A percentile compares a stretch with the other conserved stretches of the same genome.
Conservation (phyloP, 1,140 invertebrate genomes). For the Hesperophylax magnus region DNA sequence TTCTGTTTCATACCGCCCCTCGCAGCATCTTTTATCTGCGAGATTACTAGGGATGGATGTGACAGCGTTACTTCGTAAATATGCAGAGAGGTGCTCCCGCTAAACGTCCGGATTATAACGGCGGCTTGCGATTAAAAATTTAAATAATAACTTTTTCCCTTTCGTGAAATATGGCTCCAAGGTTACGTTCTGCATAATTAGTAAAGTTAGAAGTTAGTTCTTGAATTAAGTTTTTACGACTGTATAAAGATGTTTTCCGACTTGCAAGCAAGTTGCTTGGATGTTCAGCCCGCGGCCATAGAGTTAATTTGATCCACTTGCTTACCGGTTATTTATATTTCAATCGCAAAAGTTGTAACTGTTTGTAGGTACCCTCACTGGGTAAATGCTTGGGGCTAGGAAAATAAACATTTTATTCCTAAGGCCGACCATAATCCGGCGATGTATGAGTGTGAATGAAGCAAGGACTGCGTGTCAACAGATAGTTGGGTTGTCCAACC, state of each 20-base stretch:
- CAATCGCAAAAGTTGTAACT: too few species aligned
- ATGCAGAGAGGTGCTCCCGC: constrained; percentile 41
- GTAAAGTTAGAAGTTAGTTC: constrained; percentile 11
- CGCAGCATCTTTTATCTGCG: constrained; percentile 28
- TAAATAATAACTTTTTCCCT: constrained; percentile 42
- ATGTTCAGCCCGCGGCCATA: neutral
- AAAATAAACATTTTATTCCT: too few species aligned
- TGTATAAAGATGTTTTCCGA: constrained; percentile 5
- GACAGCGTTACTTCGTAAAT: constrained; percentile 54
- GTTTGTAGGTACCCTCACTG: too few species aligned
- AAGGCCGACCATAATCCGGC: too few species aligned
- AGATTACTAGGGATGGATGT: constrained; percentile 52
- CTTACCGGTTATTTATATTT: neutral
- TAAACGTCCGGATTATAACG: constrained; percentile 48
- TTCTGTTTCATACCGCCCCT: neutral
- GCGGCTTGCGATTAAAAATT: constrained; percentile 48
- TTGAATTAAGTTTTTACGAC: constrained; percentile 18
- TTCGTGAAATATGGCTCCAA: constrained; percentile 45
- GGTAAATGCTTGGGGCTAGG: too few species aligned
- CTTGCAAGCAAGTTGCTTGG: neutral
- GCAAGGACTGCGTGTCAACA: too few species aligned
- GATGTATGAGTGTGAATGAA: too few species aligned
- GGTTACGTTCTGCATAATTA: constrained; percentile 42
- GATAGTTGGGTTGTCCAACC: too few species aligned
- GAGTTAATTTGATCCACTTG: neutral